Evolutionary conservation across 2,113 vertebrate genomes (phyloP).

Genomic region (Vanacampus margaritifer): DNA sequence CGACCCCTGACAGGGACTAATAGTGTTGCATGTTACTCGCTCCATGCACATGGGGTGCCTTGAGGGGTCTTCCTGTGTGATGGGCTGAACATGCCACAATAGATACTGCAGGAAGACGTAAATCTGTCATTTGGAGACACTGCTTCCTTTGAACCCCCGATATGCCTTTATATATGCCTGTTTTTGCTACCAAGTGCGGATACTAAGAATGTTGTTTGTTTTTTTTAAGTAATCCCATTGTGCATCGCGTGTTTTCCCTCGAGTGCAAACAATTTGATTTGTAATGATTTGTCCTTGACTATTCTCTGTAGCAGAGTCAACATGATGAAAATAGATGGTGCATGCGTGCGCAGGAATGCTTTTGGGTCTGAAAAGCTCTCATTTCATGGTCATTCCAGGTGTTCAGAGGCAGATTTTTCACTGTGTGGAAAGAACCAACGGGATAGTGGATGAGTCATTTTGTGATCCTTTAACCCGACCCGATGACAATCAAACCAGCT

Average conservation of each 20-base stretch:
- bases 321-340: background rate
- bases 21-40: slow-evolving; percentile 4
- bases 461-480: slow-evolving; percentile 79
- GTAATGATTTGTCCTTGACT: background rate
- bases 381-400: slow-evolving; percentile 65
- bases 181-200: background rate
- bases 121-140: slow-evolving; percentile 14
- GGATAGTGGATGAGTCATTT: slow-evolving; percentile 80
- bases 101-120: slow-evolving; percentile 7
- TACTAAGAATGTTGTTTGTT: background rate
- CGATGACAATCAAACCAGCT: slow-evolving; percentile 77
- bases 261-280: background rate
- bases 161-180: too few species aligned
- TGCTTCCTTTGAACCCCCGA: slow-evolving; percentile 14
- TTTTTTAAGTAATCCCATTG: background rate
- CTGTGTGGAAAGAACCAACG: slow-evolving; percentile 79
- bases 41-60: background rate
- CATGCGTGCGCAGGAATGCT: background rate
- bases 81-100: slow-evolving; percentile 12
- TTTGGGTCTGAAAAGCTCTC: background rate
- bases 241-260: too few species aligned
- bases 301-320: background rate
- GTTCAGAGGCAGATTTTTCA: slow-evolving; percentile 81
- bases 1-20: too few species aligned
- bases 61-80: background rate